Conservation (phyloP, 2,888 invertebrate genomes). For the Leuctra nigra region DNA sequence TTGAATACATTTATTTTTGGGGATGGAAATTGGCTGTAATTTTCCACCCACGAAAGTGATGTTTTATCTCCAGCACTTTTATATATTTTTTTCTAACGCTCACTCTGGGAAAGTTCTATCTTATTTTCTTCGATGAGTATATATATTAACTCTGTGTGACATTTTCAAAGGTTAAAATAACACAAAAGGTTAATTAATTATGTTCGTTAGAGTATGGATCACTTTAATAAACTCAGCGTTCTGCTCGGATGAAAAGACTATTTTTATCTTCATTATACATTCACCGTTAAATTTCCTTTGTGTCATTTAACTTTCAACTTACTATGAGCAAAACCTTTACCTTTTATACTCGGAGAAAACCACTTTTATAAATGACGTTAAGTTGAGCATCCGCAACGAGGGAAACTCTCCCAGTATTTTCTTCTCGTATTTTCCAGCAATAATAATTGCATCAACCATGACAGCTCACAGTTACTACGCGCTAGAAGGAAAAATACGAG, state of each 20-base stretch:
- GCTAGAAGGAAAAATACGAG: background rate
- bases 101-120: too few species aligned
- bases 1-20: too few species aligned
- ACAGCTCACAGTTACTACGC: background rate
- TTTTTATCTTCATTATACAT: background rate
- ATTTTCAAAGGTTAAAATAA: too few species aligned
- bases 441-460: conserved; percentile 3
- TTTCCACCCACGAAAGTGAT: too few species aligned
- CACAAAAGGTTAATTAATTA: conserved; percentile 3
- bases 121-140: too few species aligned
- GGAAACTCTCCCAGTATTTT: background rate
- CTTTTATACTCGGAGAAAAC: background rate
- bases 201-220: background rate
- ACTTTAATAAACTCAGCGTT: background rate
- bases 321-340: background rate
- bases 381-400: background rate
- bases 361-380: background rate
- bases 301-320: conserved; percentile 12
- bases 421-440: background rate
- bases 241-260: background rate
- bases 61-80: too few species aligned
- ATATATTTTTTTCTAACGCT: too few species aligned
- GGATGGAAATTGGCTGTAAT: too few species aligned
- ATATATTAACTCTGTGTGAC: too few species aligned
- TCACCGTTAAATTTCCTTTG: conserved; percentile 13